Evolutionary conservation across 1,140 invertebrate genomes (phyloP), one percentile per base, ranked within the genome.

Genomic region (Platyscapa corneri): DNA sequence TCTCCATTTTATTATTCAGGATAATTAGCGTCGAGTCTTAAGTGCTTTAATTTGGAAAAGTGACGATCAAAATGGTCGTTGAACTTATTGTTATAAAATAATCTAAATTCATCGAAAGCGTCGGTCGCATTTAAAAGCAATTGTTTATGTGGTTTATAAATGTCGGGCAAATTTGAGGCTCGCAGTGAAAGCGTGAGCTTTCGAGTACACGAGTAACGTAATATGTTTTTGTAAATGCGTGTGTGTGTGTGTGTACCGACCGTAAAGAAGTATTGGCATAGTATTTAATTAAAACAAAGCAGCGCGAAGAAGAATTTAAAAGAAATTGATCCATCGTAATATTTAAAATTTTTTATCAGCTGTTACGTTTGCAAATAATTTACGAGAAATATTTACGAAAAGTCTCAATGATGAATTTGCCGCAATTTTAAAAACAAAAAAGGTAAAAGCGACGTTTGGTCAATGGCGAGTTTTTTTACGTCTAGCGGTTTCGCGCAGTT

Each of bases 121-220:
- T 32, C 80, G 56, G 67, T 46, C 46, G 30, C n/a, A 74, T 74
- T 32, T 42, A 20, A 65, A 80, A 67, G 65, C n/a, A 53, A 20
- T 30, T 72, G 30, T 46, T 46, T 12, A 70, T 34, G 65, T 23
- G 72, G 42, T 34, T n/a, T 53, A 65, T 82, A 82, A 60, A 82
- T n/a, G 82, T 83, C 7, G 65, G 39, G 56, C 65, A 84, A 84
- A 84, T 77, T 64, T 6, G n/a, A 77, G 39, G 27, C 42, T 46
- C 76, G 14, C 32, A 64, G 60, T 78, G 53, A 84, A 79, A 84
- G 49, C 65, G 39, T 42, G 70, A 86, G 67, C 77, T 84, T 84
- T 86, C 85, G 84, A 87, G 88, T 85, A 81, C 16, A 42, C 10
- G 34, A 16, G 34, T 60, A 60, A 75, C 42, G 46, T 56, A 27